Evolutionary conservation across 2,797 vertebrate genomes (phyloP), one percentile per base, ranked within the genome.

Genomic region (Leptatherina wallacei): DNA sequence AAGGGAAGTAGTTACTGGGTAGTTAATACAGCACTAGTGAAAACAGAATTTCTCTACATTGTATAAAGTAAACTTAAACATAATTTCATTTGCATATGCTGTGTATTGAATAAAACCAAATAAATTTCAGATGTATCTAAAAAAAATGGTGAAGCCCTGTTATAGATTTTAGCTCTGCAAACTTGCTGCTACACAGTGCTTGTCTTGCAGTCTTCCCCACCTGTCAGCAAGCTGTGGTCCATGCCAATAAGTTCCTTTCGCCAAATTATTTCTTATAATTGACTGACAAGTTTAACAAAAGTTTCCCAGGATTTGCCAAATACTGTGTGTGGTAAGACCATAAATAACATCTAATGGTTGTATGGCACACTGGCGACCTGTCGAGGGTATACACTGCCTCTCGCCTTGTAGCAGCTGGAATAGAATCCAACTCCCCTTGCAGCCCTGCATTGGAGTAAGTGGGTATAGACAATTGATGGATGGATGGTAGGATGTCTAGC

Each of bases 301-400:
- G 0, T 65, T 29, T 67, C 38, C 7, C 30, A 61, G 0, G 0
- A 40, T 47, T 59, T 57, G 33, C 33, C 65, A 29, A 63, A 68
- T 27, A 44, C 61, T 24, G 52, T 36, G 3, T 63, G 69, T 5
- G 14, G 30, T 52, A 33, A 65, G 13, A 55, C 24, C 10, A 51
- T 14, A n/a, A 62, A 60, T 58, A 18, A 24, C 36, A 60, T 56
- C 29, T 14, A 22, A 74, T 76, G 71, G 83, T 74, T 80, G 61
- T 59, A 18, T 20, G 22, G 61, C 7, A 56, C 27, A 5, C 4
- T 42, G 40, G 40, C 16, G 14, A 42, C 16, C 14, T 42, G 40
- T 16, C 16, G 40, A 14, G 40, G 16, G 4, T 18, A 42, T 42
- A 2, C 40, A 42, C 40, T 18, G 40, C 14, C 38, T 42, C 40